A percentile compares a stretch with the other conserved stretches of the same genome.
Conservation (phyloP, 1,140 invertebrate species). For the Stratiolaelaps scimitus region DNA sequence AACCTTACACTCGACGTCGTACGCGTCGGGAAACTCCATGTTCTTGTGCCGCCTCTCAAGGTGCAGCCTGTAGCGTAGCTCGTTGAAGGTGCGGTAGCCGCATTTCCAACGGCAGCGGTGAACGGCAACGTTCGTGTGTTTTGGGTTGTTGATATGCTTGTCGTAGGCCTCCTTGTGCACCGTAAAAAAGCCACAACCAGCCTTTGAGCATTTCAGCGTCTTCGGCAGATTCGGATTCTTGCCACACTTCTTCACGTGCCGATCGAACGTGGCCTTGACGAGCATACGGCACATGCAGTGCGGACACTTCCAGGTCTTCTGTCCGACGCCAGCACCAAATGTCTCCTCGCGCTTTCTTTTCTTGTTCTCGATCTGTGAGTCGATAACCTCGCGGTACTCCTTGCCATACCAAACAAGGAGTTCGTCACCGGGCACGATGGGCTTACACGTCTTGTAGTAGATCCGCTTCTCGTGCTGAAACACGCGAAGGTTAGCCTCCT, state of each 20-base stretch:
- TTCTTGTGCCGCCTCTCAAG: slow-evolving; percentile 18
- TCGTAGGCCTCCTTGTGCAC: slow-evolving; percentile 3
- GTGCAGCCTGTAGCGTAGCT: slow-evolving; percentile 16
- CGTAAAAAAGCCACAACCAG: slow-evolving; percentile 17
- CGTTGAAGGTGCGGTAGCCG: slow-evolving; percentile 21
- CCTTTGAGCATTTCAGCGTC: not conserved
- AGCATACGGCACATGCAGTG: slow-evolving; percentile 2
- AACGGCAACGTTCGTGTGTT: slow-evolving; percentile 14
- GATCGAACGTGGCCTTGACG: slow-evolving; percentile 20
- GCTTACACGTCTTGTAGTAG: slow-evolving; percentile 47
- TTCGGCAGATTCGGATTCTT: slow-evolving; percentile 23
- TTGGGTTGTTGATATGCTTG: slow-evolving; percentile 3
- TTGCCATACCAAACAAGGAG: slow-evolving; percentile 49
- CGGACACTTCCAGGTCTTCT: slow-evolving; percentile 24
- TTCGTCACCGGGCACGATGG: slow-evolving; percentile 44
- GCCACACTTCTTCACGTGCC: slow-evolving; percentile 25
- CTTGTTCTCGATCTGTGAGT: slow-evolving; percentile 11
- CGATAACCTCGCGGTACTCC: slow-evolving; percentile 37
- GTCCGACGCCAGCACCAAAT: not conserved
- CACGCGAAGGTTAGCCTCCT: slow-evolving; percentile 48
- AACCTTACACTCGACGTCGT: slow-evolving; percentile 25
- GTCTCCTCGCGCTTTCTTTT: not conserved
- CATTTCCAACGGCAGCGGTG: slow-evolving; percentile 22
- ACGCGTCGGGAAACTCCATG: slow-evolving; percentile 17
- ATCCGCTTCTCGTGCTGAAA: slow-evolving; percentile 48